phyloP scores from a whole-genome alignment of 2,113 vertebrate species.

The Varanus komodoensis region DNA sequence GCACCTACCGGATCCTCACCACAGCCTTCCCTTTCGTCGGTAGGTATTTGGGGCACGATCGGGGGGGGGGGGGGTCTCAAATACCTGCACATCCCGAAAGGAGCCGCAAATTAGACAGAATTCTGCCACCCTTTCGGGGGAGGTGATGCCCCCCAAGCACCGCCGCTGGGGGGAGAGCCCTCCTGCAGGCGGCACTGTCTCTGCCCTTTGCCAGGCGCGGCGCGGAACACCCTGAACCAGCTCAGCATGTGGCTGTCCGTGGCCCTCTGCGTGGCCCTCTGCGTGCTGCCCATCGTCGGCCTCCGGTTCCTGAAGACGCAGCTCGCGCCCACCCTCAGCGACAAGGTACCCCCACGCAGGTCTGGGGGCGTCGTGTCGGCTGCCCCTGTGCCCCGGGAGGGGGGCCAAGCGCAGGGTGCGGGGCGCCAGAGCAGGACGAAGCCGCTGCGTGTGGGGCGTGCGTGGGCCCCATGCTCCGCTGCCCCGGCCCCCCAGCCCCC shows the following conservation, averaged over 20 bases:
- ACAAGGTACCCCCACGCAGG: slow-evolving; percentile 80
- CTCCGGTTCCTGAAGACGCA: slow-evolving; percentile 84
- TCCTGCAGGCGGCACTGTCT: no score
- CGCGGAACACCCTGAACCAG: slow-evolving; percentile 88
- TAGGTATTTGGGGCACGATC: slow-evolving; percentile 69
- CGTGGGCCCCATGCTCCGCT: no score
- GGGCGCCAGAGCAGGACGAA: no score
- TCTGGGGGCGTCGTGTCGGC: no score
- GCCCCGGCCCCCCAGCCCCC: no score
- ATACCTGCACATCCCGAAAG: neutral
- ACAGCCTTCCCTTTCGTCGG: slow-evolving; percentile 89
- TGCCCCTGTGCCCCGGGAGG: no score
- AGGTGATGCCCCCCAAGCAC: neutral
- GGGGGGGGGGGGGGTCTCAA: no score
- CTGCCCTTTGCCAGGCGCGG: slow-evolving; percentile 81
- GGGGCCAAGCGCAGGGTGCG: no score
- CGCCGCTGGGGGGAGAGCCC: no score
- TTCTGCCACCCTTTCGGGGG: neutral
- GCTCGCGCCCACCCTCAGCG: slow-evolving; percentile 82
- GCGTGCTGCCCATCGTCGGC: slow-evolving; percentile 83
- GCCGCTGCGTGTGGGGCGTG: no score
- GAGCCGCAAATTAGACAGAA: neutral
- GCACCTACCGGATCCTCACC: slow-evolving; percentile 90
- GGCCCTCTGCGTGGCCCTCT: slow-evolving; percentile 85
- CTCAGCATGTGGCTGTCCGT: slow-evolving; percentile 90